phyloP scores from a whole-genome alignment of 1,140 invertebrate genomes.

The Archivesica marissinica region DNA sequence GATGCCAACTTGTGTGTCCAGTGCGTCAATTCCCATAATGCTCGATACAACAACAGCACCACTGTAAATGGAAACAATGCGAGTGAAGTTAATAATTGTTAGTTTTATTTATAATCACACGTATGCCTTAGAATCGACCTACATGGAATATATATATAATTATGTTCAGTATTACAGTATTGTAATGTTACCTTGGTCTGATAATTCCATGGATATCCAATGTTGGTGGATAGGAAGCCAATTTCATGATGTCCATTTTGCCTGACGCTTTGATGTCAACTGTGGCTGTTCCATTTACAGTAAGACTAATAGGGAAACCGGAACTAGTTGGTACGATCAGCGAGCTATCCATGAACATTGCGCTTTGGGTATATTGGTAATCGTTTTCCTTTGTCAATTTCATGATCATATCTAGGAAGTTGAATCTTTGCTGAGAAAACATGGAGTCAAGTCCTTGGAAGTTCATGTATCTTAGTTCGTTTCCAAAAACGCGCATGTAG shows the following conservation, averaged over 20 bases:
- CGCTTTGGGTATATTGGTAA: slow-evolving; percentile 86
- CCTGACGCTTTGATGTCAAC: slow-evolving; percentile 90
- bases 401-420: slow-evolving; percentile 85
- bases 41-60: slow-evolving; percentile 92
- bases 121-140: too few relatives aligned
- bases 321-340: slow-evolving; percentile 93
- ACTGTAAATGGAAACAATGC: slow-evolving; percentile 84
- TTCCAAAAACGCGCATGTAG: slow-evolving; percentile 84
- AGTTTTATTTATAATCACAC: slow-evolving; percentile 1
- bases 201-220: slow-evolving; percentile 74
- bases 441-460: slow-evolving; percentile 66
- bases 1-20: slow-evolving; percentile 90
- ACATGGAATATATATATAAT: too few relatives aligned
- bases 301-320: slow-evolving; percentile 93
- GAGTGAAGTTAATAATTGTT: too few relatives aligned
- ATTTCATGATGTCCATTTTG: slow-evolving; percentile 88
- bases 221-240: slow-evolving; percentile 81
- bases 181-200: slow-evolving; percentile 69
- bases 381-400: slow-evolving; percentile 79
- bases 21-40: slow-evolving; percentile 92
- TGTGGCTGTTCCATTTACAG: slow-evolving; percentile 92
- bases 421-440: slow-evolving; percentile 62
- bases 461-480: slow-evolving; percentile 83
- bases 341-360: slow-evolving; percentile 90
- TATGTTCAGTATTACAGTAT: too few relatives aligned